Evolutionary conservation across 2,888 invertebrate species (phyloP).

Genomic region (Ferdinandea cuprea): DNA sequence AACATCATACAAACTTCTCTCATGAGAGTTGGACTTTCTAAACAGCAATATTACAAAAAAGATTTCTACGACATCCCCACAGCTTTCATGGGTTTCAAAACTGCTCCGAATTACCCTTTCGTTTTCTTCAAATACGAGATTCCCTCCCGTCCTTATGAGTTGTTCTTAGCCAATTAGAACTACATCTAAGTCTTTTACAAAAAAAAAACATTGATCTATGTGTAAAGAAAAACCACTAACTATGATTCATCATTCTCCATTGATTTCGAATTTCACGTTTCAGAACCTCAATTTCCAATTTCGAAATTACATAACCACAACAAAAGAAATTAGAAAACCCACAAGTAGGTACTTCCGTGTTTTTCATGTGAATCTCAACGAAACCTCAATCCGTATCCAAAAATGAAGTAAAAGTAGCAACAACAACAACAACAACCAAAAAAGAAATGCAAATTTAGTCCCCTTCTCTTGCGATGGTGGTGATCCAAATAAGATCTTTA

Average conservation of each 20-base stretch:
- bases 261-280: background rate
- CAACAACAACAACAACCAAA: no score
- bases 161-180: no score
- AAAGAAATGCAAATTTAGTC: constrained; percentile 29
- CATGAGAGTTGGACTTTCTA: no score
- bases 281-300: background rate
- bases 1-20: no score
- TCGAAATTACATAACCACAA: constrained; percentile 34
- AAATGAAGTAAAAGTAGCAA: constrained; percentile 16
- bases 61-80: no score
- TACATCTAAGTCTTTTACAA: no score
- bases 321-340: constrained; percentile 34
- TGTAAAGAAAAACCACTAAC: background rate
- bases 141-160: no score
- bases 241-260: background rate
- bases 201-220: background rate
- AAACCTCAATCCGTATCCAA: constrained; percentile 31
- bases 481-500: constrained; percentile 11
- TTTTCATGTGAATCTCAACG: constrained; percentile 49
- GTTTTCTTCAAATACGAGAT: no score
- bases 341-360: constrained; percentile 51
- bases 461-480: background rate
- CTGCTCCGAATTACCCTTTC: no score
- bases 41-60: no score
- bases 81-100: no score